Conservation (phyloP, 2,888 invertebrate species). For the Ctenicera cuprea region DNA sequence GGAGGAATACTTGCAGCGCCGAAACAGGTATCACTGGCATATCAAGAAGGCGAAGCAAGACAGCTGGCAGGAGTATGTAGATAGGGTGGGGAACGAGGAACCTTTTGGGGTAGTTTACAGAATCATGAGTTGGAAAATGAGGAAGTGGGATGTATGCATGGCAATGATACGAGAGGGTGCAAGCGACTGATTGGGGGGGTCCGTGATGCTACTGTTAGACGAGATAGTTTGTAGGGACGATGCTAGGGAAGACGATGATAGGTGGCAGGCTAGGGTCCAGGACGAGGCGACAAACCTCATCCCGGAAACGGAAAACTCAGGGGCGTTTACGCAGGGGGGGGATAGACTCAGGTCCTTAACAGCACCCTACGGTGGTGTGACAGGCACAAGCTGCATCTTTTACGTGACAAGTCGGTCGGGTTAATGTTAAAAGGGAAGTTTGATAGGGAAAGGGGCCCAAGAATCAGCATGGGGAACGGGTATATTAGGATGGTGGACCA, state of each 20-base stretch:
- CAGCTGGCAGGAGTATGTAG: not conserved
- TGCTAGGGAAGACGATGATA: not conserved
- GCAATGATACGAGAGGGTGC: not conserved
- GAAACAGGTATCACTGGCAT: too few relatives aligned
- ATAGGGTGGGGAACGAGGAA: not conserved
- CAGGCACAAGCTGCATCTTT: too few relatives aligned
- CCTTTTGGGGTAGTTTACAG: not conserved
- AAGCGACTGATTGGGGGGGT: not conserved
- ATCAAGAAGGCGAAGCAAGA: not conserved
- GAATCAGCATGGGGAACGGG: too few relatives aligned
- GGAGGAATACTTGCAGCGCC: not conserved
- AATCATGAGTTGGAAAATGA: not conserved
- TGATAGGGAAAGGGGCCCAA: too few relatives aligned
- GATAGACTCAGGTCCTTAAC: too few relatives aligned
- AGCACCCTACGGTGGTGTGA: too few relatives aligned
- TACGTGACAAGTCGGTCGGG: too few relatives aligned
- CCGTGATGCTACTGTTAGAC: not conserved
- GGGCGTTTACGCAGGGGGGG: too few relatives aligned
- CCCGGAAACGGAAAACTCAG: not conserved
- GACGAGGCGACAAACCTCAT: too few relatives aligned
- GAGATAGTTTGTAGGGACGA: not conserved
- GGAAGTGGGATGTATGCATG: too few relatives aligned
- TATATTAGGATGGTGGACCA: too few relatives aligned
- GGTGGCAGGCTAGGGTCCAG: not conserved
- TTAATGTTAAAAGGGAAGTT: too few relatives aligned